Evolutionary conservation across 2,797 vertebrate species (phyloP).

Genomic region (Clarias laeviceps): DNA sequence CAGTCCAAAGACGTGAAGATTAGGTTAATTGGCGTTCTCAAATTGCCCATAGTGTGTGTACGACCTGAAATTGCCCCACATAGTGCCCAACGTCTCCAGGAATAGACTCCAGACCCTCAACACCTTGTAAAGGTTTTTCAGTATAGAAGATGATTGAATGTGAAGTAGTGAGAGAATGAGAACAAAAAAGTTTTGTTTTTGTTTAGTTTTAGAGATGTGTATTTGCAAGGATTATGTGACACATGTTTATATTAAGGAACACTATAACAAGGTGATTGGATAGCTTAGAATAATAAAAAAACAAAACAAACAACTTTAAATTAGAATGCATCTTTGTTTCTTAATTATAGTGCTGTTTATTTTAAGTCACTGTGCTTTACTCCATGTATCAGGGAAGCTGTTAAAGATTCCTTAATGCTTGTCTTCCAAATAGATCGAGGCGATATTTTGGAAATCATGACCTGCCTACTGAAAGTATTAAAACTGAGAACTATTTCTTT

Average conservation of each 20-base stretch:
- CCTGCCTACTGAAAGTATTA: background rate
- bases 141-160: too few species aligned
- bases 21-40: too few species aligned
- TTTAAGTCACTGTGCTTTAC: background rate
- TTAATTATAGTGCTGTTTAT: background rate
- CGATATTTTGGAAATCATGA: background rate
- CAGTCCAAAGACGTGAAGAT: too few species aligned
- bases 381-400: background rate
- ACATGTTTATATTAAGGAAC: background rate
- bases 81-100: too few species aligned
- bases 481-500: background rate
- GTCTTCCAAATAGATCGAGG: background rate
- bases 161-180: too few species aligned
- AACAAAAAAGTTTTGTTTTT: background rate
- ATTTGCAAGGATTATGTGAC: background rate
- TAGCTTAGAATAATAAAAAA: background rate
- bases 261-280: background rate
- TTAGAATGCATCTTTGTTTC: background rate
- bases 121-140: background rate
- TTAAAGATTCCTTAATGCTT: background rate
- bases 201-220: background rate
- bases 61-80: too few species aligned
- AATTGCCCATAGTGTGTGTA: too few species aligned
- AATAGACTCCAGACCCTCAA: too few species aligned
- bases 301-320: too few species aligned